Conservation (phyloP, 2,113 vertebrate genomes). For the Calyptomena viridis region DNA sequence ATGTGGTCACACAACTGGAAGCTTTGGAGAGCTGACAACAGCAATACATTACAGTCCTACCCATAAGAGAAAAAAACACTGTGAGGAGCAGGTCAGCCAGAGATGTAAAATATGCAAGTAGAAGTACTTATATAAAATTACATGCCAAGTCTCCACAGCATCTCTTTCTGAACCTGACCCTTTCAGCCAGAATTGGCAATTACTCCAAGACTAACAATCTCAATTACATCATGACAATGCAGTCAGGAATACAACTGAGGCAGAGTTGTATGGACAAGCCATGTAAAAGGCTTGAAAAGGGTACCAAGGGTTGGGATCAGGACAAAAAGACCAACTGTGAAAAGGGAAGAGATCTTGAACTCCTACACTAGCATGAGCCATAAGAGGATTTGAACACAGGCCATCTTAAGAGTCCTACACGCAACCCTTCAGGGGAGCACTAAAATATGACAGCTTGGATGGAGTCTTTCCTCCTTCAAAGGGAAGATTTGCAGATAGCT, state of each 20-base stretch:
- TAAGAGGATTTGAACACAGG: not conserved
- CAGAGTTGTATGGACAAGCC: not conserved
- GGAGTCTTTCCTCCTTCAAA: not conserved
- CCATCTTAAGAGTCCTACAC: not conserved
- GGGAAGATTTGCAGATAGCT: not conserved
- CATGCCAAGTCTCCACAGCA: not conserved
- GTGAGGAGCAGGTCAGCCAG: not conserved
- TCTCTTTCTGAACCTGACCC: not conserved
- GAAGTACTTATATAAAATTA: slow-evolving; percentile 23
- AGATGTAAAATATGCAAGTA: slow-evolving; percentile 10
- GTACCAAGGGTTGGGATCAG: not conserved
- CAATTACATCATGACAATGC: not conserved
- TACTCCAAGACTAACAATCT: not conserved
- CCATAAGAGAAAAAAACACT: not conserved
- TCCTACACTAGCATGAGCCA: not conserved
- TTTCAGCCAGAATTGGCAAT: slow-evolving; percentile 15
- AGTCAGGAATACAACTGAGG: not conserved
- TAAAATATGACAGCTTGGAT: not conserved
- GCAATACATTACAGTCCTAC: not conserved
- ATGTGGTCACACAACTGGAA: not conserved
- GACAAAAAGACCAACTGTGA: not conserved
- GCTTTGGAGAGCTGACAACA: not conserved
- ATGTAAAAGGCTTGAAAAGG: not conserved
- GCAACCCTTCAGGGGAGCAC: not conserved
- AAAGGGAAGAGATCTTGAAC: not conserved